A percentile compares a stretch with the other conserved stretches of the same genome.
Evolutionary conservation across 2,113 vertebrate genomes (phyloP).

Genomic region (Myocastor coypus): DNA sequence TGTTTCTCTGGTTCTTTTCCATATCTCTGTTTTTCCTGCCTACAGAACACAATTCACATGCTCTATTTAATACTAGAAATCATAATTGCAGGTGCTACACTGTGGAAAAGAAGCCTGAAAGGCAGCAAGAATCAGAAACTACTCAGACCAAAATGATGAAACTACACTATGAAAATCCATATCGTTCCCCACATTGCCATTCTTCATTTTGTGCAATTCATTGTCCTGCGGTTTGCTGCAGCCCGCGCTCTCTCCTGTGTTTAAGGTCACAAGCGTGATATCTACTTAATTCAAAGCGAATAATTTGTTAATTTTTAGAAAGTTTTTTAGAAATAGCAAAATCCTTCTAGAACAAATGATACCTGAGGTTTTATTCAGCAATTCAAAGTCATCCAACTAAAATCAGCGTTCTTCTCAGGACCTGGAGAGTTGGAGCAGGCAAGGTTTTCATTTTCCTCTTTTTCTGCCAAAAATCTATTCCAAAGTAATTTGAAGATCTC

Average conservation of each 20-base stretch:
- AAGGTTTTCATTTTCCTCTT: background rate
- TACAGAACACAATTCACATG: background rate
- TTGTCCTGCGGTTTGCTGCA: background rate
- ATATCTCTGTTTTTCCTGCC: too few species aligned
- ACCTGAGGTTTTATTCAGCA: background rate
- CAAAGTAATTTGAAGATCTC: conserved; percentile 40
- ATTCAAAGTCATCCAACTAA: background rate
- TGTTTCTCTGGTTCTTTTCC: too few species aligned
- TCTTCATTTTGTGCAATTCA: background rate
- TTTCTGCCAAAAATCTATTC: conserved; percentile 36
- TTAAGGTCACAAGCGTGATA: background rate
- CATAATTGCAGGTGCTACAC: background rate
- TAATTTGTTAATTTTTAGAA: conserved; percentile 4
- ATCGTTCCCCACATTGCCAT: background rate
- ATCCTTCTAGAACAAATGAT: background rate
- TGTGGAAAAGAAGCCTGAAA: background rate
- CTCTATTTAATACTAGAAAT: background rate
- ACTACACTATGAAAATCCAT: background rate
- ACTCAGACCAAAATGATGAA: background rate
- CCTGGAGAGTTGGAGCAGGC: background rate
- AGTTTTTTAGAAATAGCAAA: conserved; percentile 31
- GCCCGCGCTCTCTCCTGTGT: background rate
- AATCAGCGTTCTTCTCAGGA: background rate
- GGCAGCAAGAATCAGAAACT: background rate
- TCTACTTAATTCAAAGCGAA: conserved; percentile 54